phyloP scores from a whole-genome alignment of 2,113 vertebrate genomes.

The Tachysurus vachellii region DNA sequence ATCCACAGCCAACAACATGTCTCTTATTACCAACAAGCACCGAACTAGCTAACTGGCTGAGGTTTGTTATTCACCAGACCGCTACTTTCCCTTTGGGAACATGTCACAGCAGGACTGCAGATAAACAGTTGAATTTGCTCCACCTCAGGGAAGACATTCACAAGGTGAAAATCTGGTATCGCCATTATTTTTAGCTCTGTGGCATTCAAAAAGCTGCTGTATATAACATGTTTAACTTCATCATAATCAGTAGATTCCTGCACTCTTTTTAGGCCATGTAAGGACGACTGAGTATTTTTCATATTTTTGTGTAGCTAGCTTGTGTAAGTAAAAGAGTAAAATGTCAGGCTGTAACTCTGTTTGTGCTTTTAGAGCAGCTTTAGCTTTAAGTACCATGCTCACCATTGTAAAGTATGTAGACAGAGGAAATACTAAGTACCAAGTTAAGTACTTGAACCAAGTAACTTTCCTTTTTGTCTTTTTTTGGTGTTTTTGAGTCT shows the following conservation, averaged over 20 bases:
- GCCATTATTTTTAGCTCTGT: not conserved
- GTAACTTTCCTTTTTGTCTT: not conserved
- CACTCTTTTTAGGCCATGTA: slow-evolving; percentile 3
- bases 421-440: not conserved
- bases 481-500: not conserved
- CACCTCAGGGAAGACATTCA: not conserved
- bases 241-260: not conserved
- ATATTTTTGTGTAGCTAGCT: not conserved
- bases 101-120: not conserved
- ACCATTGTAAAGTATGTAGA: not conserved
- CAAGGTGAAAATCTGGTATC: not conserved
- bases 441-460: not conserved
- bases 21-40: not conserved
- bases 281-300: not conserved
- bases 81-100: not conserved
- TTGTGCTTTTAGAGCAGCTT: slow-evolving; percentile 1
- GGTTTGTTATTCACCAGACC: not conserved
- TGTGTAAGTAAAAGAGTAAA: slow-evolving; percentile 3
- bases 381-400: not conserved
- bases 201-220: not conserved
- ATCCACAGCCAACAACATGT: not conserved
- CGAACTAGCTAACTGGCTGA: not conserved
- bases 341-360: slow-evolving; percentile 2
- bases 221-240: not conserved
- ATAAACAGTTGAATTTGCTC: not conserved